Evolutionary conservation across 2,888 invertebrate species (phyloP).

Genomic region (Acrocera orbiculus): DNA sequence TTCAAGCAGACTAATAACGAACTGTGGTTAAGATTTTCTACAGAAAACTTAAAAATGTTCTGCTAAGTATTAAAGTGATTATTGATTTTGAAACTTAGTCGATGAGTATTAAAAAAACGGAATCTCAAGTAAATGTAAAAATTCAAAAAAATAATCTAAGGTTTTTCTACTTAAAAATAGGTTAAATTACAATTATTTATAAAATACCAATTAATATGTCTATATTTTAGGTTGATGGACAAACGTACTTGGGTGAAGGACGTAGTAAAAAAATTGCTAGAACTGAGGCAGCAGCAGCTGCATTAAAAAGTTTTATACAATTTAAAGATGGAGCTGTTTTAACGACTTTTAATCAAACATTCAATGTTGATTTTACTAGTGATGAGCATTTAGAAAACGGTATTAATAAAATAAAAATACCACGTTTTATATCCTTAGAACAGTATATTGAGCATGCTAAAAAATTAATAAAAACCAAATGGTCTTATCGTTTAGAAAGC

Average conservation of each 20-base stretch:
- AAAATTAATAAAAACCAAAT: constrained; percentile 16
- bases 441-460: constrained; percentile 21
- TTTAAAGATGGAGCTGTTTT: constrained; percentile 33
- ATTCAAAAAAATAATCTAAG: too few species aligned
- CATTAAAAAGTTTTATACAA: constrained; percentile 39
- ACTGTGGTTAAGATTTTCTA: too few species aligned
- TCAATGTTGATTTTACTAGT: constrained; percentile 35
- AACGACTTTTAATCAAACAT: constrained; percentile 26
- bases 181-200: too few species aligned
- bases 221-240: constrained; percentile 35
- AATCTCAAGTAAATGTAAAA: too few species aligned
- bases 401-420: constrained; percentile 19
- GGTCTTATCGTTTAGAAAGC: constrained; percentile 30
- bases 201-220: too few species aligned
- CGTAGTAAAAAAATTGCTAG: constrained; percentile 40
- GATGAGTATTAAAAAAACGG: too few species aligned
- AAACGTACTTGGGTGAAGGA: constrained; percentile 37
- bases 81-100: too few species aligned
- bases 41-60: too few species aligned
- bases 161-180: too few species aligned
- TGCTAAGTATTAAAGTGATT: too few species aligned
- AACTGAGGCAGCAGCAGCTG: constrained; percentile 37
- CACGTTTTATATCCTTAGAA: constrained; percentile 20
- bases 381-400: constrained; percentile 33
- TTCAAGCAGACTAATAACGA: too few species aligned